These are phyloP conservation scores for Neocrepidodera transversa DNA, from an alignment of 2,888 invertebrate genomes.

Conservation along the genomic window DNA sequence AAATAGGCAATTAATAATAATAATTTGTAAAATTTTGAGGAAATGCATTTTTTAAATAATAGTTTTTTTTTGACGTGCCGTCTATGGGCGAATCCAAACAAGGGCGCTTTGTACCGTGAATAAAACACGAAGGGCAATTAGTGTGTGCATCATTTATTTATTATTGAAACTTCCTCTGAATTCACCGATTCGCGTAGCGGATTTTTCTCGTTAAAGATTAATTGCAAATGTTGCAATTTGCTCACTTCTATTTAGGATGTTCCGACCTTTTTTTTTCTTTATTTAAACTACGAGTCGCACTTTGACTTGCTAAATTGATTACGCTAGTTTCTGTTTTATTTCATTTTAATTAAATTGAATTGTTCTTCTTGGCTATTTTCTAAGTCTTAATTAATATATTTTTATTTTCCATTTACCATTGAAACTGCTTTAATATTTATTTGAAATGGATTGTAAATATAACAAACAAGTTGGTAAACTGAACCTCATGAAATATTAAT, in stretches of 20 bases:
- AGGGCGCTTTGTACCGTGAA: conserved; percentile 7
- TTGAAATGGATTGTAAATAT: conserved; percentile 1
- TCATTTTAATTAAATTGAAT: too few relatives aligned
- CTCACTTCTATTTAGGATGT: not conserved
- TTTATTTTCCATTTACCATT: too few relatives aligned
- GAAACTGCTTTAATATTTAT: not conserved
- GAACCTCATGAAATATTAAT: conserved; percentile 14
- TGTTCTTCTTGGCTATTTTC: too few relatives aligned
- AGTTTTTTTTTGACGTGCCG: not conserved
- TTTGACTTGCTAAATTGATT: too few relatives aligned
- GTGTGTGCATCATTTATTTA: conserved; percentile 36
- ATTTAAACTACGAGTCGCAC: too few relatives aligned
- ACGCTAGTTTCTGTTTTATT: too few relatives aligned
- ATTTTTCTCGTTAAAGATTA: conserved; percentile 39
- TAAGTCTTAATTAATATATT: too few relatives aligned
- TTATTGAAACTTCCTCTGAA: conserved; percentile 42
- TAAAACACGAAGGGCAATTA: conserved; percentile 35
- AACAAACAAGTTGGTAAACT: conserved; percentile 5
- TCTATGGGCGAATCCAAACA: not conserved
- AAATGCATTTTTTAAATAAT: too few relatives aligned
- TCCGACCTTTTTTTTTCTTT: too few relatives aligned
- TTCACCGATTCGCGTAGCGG: conserved; percentile 30
- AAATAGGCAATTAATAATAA: too few relatives aligned
- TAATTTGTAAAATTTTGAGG: too few relatives aligned
- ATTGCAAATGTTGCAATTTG: conserved; percentile 13